Base-by-base conservation (phyloP, 1,140 invertebrate genomes). In the Dreissena polymorpha region DNA sequence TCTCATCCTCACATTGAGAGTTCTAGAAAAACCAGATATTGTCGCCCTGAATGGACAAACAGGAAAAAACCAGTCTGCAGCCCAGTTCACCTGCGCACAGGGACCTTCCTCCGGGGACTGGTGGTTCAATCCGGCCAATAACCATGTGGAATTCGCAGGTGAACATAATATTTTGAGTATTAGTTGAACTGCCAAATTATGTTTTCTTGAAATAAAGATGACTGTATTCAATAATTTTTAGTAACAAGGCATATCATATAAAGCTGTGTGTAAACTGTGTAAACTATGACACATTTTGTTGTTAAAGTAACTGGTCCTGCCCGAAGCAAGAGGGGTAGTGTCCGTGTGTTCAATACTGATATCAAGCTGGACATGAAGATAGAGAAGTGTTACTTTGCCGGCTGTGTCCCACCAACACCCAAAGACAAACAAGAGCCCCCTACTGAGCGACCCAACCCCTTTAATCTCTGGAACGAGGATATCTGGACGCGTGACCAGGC, bases 361-460 rank as follows among this genome's bases (percentile, higher is more conserved):
- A 23, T 23, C n/a, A 68, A 16, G 14, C 3, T 68, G 21, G 14
- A 18, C 0, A 25, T 76, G 18, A 65, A n/a, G 6, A 55, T 69
- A 0, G 10, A 29, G 64, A 86, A 87, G 29, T 92, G 91, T 84
- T 90, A 80, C 68, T 92, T 88, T 71, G 49, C 63, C 57, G 77
- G 88, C 81, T 92, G 91, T 68, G 70, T 81, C 10, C 75, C 86
- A 29, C 91, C 91, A 5, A 79, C 85, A 39, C 86, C 88, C 53
- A 87, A 87, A 10, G 85, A 86, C 18, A 60, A 75, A 2, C 63
- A 85, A 5, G 82, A 84, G 13, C 87, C 88, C 13, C 65, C 39
- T 0, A 77, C 72, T 2, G 65, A 63, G 0, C 71, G 88, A 7
- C 88, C 89, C 10, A 60, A 60, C 29, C 25, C 84, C 21, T 79